Conservation (phyloP, 2,113 vertebrate species). For the Zapus hudsonius region DNA sequence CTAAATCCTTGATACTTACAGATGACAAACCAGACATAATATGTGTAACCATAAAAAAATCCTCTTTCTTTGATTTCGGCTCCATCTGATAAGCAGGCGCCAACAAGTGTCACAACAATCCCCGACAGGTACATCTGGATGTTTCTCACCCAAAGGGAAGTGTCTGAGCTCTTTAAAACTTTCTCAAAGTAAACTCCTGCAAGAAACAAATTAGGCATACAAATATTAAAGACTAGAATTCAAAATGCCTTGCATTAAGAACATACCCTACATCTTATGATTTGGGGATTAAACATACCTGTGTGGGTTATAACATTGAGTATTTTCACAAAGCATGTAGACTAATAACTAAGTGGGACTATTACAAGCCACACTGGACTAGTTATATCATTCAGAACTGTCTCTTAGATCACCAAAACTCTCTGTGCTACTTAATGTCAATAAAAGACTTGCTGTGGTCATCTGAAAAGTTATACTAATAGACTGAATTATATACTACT, state of each 20-base stretch:
- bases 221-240: constrained; percentile 41
- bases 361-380: constrained; percentile 11
- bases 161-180: constrained; percentile 97
- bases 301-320: neutral
- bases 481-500: neutral
- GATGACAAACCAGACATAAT: constrained; percentile 93
- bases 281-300: neutral
- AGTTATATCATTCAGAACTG: constrained; percentile 31
- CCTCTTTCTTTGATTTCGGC: constrained; percentile 91
- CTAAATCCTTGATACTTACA: constrained; percentile 89
- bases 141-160: constrained; percentile 98
- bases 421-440: neutral
- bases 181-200: constrained; percentile 99
- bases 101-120: constrained; percentile 92
- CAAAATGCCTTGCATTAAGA: constrained; percentile 44
- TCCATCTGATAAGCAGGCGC: constrained; percentile 91
- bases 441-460: constrained; percentile 6
- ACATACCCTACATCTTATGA: neutral
- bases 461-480: constrained; percentile 15
- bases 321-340: constrained; percentile 10
- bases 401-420: constrained; percentile 38
- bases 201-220: constrained; percentile 50
- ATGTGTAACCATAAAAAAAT: constrained; percentile 96
- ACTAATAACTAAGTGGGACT: constrained; percentile 20
- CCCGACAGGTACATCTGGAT: constrained; percentile 99